Conservation (phyloP, 2,797 vertebrate species). For the Hoplostethus atlanticus region DNA sequence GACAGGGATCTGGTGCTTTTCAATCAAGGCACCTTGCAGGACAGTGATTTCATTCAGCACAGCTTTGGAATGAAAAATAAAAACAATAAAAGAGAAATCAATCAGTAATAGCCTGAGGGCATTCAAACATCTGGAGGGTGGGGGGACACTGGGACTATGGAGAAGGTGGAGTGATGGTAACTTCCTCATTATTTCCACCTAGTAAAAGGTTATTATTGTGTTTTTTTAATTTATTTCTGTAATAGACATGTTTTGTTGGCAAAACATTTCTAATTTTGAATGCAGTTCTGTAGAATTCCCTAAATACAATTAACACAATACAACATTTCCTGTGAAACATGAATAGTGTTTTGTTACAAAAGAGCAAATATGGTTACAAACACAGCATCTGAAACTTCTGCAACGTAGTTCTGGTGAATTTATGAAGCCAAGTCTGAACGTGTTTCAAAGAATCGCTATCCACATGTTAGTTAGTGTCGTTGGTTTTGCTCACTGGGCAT, state of each 20-base stretch:
- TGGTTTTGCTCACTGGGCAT: slow-evolving; percentile 63
- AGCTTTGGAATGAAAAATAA: slow-evolving; percentile 72
- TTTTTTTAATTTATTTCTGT: slow-evolving; percentile 5
- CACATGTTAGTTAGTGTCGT: slow-evolving; percentile 66
- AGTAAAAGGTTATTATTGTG: slow-evolving; percentile 46
- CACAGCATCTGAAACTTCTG: slow-evolving; percentile 38
- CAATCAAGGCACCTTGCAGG: slow-evolving; percentile 77
- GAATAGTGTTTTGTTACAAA: background rate
- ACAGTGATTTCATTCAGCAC: slow-evolving; percentile 71
- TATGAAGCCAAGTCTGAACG: slow-evolving; percentile 42
- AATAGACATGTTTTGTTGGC: slow-evolving; percentile 4
- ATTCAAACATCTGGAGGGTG: slow-evolving; percentile 67
- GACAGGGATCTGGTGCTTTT: slow-evolving; percentile 64
- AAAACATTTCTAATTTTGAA: slow-evolving; percentile 16
- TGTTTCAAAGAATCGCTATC: slow-evolving; percentile 62
- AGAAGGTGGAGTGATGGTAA: slow-evolving; percentile 57
- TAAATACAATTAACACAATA: slow-evolving; percentile 2
- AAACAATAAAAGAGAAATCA: slow-evolving; percentile 81
- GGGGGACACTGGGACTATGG: slow-evolving; percentile 45
- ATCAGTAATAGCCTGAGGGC: slow-evolving; percentile 71
- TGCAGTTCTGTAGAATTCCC: slow-evolving; percentile 6
- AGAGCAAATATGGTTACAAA: slow-evolving; percentile 28
- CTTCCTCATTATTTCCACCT: slow-evolving; percentile 64
- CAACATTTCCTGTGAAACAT: background rate
- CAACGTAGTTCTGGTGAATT: slow-evolving; percentile 39